These are phyloP conservation scores for Caenorhabditis briggsae DNA, from an alignment of 1,140 invertebrate species.

Conservation along the genomic window DNA sequence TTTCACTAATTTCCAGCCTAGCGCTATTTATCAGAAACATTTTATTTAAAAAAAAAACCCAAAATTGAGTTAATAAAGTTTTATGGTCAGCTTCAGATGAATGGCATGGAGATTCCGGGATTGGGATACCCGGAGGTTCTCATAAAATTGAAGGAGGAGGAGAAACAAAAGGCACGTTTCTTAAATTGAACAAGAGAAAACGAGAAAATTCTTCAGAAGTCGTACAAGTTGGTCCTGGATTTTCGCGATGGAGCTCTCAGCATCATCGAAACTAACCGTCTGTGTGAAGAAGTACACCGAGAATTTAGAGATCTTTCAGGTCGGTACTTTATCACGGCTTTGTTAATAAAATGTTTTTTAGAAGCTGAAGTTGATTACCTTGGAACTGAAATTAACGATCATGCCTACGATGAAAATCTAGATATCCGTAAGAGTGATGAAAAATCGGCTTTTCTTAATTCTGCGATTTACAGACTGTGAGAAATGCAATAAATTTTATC, in stretches of 20 bases:
- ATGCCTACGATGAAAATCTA: neutral
- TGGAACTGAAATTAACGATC: constrained; percentile 22
- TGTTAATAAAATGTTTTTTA: neutral
- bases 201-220: constrained; percentile 1
- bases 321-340: neutral
- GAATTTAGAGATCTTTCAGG: constrained; percentile 26
- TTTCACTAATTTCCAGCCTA: too few species aligned
- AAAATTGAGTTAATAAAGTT: too few species aligned
- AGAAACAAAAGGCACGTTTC: neutral
- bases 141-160: neutral
- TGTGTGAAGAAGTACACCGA: neutral
- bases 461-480: constrained; percentile 1
- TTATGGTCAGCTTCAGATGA: neutral
- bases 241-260: constrained; percentile 9
- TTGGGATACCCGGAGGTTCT: neutral
- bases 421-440: neutral
- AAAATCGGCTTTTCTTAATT: neutral
- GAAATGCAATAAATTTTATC: constrained; percentile 43
- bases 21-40: too few species aligned
- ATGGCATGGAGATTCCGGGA: neutral
- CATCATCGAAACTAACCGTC: neutral
- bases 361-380: neutral
- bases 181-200: neutral
- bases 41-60: too few species aligned
- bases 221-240: constrained; percentile 17